These are phyloP conservation scores for Monopis laevigella DNA, from an alignment of 2,888 invertebrate genomes.

Conservation along the genomic window DNA sequence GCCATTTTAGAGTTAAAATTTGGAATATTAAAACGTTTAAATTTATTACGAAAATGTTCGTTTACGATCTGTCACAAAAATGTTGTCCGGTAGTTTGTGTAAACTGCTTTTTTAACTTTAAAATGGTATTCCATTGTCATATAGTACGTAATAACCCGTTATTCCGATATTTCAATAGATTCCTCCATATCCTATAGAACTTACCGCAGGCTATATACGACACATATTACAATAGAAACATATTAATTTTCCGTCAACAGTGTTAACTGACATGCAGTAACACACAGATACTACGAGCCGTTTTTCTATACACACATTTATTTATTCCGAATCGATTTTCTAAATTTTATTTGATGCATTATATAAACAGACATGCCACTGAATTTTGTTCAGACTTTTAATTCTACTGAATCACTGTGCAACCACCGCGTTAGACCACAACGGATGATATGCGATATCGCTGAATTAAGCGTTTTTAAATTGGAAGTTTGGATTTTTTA, in stretches of 20 bases:
- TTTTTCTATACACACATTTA: slow-evolving; percentile 18
- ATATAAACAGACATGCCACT: no score
- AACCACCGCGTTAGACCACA: slow-evolving; percentile 46
- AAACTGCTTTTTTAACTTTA: slow-evolving; percentile 41
- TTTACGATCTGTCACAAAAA: no score
- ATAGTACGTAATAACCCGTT: slow-evolving; percentile 63
- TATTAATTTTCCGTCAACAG: slow-evolving; percentile 61
- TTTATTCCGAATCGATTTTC: slow-evolving; percentile 19
- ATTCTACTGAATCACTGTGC: slow-evolving; percentile 59
- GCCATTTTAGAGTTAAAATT: slow-evolving; percentile 35
- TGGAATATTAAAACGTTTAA: no score
- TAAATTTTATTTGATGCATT: no score
- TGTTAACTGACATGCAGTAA: slow-evolving; percentile 61
- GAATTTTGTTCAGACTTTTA: slow-evolving; percentile 51
- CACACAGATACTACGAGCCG: slow-evolving; percentile 63
- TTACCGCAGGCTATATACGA: slow-evolving; percentile 59
- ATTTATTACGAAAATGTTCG: no score
- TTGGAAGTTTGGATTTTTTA: slow-evolving; percentile 38
- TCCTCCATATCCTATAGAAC: slow-evolving; percentile 53
- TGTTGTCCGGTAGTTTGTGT: no score
- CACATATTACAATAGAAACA: slow-evolving; percentile 65
- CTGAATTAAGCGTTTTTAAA: slow-evolving; percentile 29
- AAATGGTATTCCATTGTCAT: slow-evolving; percentile 42
- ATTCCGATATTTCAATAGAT: slow-evolving; percentile 60
- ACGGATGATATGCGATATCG: slow-evolving; percentile 56